Evolutionary conservation across 23 tunicate genomes (phyloP).

Genomic region (Corella eumyota): DNA sequence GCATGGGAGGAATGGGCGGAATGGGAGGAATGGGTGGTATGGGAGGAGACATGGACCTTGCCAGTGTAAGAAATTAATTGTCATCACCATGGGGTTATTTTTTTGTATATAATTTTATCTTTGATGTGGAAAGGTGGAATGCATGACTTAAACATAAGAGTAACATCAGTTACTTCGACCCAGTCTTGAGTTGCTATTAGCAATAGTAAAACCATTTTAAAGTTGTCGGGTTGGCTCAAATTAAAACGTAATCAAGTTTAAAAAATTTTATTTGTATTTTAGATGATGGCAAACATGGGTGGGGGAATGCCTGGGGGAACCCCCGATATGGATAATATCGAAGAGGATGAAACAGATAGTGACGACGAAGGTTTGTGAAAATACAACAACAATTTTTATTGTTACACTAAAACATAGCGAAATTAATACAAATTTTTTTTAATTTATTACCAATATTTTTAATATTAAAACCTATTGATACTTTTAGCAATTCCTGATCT

Average conservation of each 20-base stretch:
- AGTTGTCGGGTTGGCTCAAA: no score
- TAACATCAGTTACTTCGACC: no score
- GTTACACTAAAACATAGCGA: no score
- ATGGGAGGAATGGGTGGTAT: neutral
- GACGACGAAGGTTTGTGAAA: conserved; percentile 55
- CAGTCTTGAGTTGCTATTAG: neutral
- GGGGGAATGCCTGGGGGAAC: conserved; percentile 59
- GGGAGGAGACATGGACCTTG: neutral
- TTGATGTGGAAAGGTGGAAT: neutral
- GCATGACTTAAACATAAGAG: no score
- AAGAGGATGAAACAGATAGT: conserved; percentile 35
- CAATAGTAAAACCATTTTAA: no score
- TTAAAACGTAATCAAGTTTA: no score
- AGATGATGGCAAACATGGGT: conserved; percentile 85
- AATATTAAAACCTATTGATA: neutral
- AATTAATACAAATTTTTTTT: no score
- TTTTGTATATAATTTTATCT: neutral
- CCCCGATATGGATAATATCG: conserved; percentile 26
- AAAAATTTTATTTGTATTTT: no score
- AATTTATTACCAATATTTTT: neutral
- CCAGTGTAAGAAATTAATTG: neutral
- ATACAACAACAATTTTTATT: no score
- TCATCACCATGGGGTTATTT: no score
- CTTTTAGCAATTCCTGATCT: conserved; percentile 17
- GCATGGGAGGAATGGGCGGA: neutral